Conservation (phyloP, 2,797 vertebrate species). For the Acanthurus tractus region DNA sequence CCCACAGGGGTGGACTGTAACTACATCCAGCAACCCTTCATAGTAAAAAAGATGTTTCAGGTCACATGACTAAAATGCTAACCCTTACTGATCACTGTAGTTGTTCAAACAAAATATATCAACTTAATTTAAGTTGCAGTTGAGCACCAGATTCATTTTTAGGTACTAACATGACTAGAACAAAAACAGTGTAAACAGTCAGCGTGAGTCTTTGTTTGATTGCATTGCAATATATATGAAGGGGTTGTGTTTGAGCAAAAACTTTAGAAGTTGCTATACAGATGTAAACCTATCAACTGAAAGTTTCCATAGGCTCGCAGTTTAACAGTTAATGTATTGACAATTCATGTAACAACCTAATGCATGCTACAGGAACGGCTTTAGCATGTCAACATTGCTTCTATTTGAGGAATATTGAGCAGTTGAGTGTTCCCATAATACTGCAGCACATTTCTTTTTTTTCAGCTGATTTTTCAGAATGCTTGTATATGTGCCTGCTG, state of each 20-base stretch:
- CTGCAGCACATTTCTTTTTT: slow-evolving; percentile 36
- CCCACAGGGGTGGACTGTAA: no score
- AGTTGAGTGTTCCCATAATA: slow-evolving; percentile 6
- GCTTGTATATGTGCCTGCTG: slow-evolving; percentile 59
- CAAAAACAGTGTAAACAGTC: no score
- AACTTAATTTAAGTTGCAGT: no score
- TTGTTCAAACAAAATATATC: no score
- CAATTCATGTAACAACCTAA: background rate
- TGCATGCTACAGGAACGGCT: slow-evolving; percentile 3
- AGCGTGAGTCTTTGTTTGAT: no score
- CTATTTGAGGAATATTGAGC: slow-evolving; percentile 27
- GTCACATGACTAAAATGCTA: no score
- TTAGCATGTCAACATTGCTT: background rate
- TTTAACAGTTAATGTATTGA: background rate
- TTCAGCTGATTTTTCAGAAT: slow-evolving; percentile 35
- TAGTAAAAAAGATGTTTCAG: no score
- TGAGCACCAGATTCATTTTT: no score
- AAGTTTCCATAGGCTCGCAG: background rate
- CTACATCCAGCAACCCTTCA: no score
- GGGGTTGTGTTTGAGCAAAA: background rate
- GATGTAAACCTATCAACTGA: background rate
- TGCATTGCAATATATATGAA: background rate
- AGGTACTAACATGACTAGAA: no score
- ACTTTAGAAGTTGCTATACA: no score
- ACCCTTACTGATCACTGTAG: no score